Base-by-base conservation (phyloP, 2,113 vertebrate species). In the Oncorhynchus mykiss region DNA sequence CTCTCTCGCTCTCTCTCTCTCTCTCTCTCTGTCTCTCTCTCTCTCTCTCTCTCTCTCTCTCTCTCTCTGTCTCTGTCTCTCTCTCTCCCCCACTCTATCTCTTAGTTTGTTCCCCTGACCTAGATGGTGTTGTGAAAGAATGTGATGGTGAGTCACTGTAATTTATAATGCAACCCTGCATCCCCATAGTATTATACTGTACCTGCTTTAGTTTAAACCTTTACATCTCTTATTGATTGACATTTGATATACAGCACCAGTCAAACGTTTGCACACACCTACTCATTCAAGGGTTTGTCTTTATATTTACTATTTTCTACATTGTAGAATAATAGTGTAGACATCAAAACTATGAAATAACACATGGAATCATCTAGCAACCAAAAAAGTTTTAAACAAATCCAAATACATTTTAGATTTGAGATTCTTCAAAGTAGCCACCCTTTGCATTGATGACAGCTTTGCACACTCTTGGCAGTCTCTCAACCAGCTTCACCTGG, bases 61-160 rank as follows among this genome's bases (percentile, higher is more conserved):
- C 49, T 54, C 9, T 54, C 51, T 54, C 51, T 31, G 48, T 45
- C 57, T 8, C 34, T 8, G 0, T 8, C 34, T 7, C 6, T 8
- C 34, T 9, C 39, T 9, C 8, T 9, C 39, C 39, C 39, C 7
- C 1, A 9, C 8, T 80, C 20, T 82, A 49, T 82, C 16, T 86
- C 87, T 62, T 81, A 94, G 93, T 88, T 70, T 94, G 93, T 79
- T 80, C 74, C 20, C 51, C 67, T 22, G 65, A 71, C 29, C 68
- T 71, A 3, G 4, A 73, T 1, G 24, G 14, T 13, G 12, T 16
- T 13, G 70, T 87, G 1, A 80, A 71, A 31, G 73, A 76, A 11
- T 93, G 90, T 83, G 74, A 83, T 9, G 85, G 93, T 93, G 75
- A 90, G 89, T 80, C 34, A 66, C 20, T 34, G 5, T 24, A 22